These are phyloP conservation scores for Lasioglossum zephyrum DNA, from an alignment of 2,888 invertebrate species.

Conservation along the genomic window DNA sequence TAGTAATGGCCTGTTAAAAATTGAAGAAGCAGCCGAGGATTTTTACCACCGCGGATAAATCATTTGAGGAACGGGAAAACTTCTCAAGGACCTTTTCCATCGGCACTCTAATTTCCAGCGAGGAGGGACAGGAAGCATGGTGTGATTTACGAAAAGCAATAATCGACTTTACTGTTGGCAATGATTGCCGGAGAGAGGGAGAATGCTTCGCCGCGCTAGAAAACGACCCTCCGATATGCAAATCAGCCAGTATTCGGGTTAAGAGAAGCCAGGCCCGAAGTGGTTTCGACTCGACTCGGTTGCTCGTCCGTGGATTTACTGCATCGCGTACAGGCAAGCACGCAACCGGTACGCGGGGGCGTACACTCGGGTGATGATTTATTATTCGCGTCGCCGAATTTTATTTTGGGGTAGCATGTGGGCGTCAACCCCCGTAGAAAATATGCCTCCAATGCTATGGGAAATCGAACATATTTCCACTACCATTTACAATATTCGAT, in stretches of 20 bases:
- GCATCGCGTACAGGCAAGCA: slow-evolving; percentile 31
- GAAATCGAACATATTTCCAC: neutral
- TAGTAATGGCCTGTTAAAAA: neutral
- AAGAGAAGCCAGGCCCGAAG: slow-evolving; percentile 58
- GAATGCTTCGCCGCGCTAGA: slow-evolving; percentile 42
- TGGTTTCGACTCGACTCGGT: slow-evolving; percentile 27
- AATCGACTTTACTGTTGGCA: slow-evolving; percentile 40
- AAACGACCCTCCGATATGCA: slow-evolving; percentile 58
- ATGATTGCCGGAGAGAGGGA: slow-evolving; percentile 44
- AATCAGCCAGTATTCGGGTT: slow-evolving; percentile 66
- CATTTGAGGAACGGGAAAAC: neutral
- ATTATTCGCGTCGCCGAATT: slow-evolving; percentile 18
- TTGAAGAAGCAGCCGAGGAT: neutral
- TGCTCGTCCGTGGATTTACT: slow-evolving; percentile 57
- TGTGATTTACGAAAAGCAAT: slow-evolving; percentile 34
- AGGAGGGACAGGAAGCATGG: neutral
- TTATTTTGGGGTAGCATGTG: neutral
- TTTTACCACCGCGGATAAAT: neutral
- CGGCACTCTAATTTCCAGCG: neutral
- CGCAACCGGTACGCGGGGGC: slow-evolving; percentile 20
- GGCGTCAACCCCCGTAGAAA: neutral
- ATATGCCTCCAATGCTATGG: neutral
- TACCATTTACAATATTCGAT: neutral
- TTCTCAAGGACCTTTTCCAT: neutral
- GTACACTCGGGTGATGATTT: slow-evolving; percentile 51